Evolutionary conservation across 1,140 invertebrate genomes (phyloP).

Genomic region (Andrena cerasifolii): DNA sequence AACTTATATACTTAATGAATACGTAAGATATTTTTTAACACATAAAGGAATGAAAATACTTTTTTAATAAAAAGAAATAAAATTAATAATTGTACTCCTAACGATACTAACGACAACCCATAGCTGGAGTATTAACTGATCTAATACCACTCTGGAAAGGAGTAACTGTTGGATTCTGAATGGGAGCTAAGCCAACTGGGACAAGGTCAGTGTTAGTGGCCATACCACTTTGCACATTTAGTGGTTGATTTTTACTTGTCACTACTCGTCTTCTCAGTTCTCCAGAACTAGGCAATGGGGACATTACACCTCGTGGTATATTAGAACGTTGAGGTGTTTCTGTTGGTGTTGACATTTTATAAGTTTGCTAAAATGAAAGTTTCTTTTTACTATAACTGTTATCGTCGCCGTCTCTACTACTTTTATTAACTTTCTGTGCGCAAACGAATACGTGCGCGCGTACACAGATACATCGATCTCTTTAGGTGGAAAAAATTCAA

Average conservation of each 20-base stretch:
- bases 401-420: background rate
- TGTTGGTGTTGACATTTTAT: constrained; percentile 35
- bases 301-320: constrained; percentile 52
- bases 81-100: background rate
- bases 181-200: constrained; percentile 55
- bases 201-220: constrained; percentile 22
- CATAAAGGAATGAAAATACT: background rate
- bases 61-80: background rate
- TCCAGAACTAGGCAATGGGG: constrained; percentile 49
- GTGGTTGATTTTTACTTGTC: constrained; percentile 63
- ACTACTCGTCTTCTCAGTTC: constrained; percentile 76
- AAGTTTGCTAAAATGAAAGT: constrained; percentile 60
- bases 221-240: constrained; percentile 59
- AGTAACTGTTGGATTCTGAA: constrained; percentile 53
- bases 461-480: background rate
- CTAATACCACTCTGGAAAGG: constrained; percentile 62
- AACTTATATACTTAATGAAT: background rate
- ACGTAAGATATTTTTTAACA: background rate
- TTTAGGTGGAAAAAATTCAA: background rate
- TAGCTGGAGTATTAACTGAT: constrained; percentile 66
- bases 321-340: constrained; percentile 74
- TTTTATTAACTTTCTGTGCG: background rate
- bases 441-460: no score
- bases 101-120: constrained; percentile 72
- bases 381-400: constrained; percentile 18